phyloP scores from a whole-genome alignment of 2,888 invertebrate species.

The Phymatocera aterrima region DNA sequence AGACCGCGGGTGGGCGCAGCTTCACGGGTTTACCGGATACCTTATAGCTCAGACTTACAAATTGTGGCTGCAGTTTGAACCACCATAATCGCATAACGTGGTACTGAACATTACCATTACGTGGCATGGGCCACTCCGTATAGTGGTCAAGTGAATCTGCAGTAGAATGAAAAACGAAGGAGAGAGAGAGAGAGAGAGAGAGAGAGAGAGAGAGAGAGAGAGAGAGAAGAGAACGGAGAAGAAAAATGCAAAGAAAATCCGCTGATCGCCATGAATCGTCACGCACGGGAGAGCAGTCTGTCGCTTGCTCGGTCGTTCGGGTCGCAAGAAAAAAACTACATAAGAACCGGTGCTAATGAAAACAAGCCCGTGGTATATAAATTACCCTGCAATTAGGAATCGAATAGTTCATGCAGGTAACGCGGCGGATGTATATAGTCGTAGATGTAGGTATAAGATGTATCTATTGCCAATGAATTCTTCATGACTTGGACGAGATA shows the following conservation, averaged over 20 bases:
- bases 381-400: slow-evolving; percentile 39
- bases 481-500: background rate
- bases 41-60: slow-evolving; percentile 22
- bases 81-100: slow-evolving; percentile 38
- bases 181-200: background rate
- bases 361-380: slow-evolving; percentile 39
- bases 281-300: slow-evolving; percentile 40
- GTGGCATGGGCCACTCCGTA: slow-evolving; percentile 37
- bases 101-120: slow-evolving; percentile 22
- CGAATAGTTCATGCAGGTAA: slow-evolving; percentile 6
- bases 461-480: background rate
- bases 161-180: background rate
- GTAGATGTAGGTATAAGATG: background rate
- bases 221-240: background rate
- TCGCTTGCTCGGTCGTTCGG: slow-evolving; percentile 19
- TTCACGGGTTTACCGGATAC: slow-evolving; percentile 2
- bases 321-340: slow-evolving; percentile 13
- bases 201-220: background rate
- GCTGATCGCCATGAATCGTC: slow-evolving; percentile 29
- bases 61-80: slow-evolving; percentile 38
- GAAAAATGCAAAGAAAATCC: slow-evolving; percentile 15
- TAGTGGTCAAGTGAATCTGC: slow-evolving; percentile 38
- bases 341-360: slow-evolving; percentile 37
- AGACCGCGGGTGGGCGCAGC: slow-evolving; percentile 5
- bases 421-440: background rate